A percentile compares a stretch with the other conserved stretches of the same genome.
These are phyloP conservation scores for Eupeodes corollae DNA, from an alignment of 1,140 invertebrate species.

Conservation along the genomic window DNA sequence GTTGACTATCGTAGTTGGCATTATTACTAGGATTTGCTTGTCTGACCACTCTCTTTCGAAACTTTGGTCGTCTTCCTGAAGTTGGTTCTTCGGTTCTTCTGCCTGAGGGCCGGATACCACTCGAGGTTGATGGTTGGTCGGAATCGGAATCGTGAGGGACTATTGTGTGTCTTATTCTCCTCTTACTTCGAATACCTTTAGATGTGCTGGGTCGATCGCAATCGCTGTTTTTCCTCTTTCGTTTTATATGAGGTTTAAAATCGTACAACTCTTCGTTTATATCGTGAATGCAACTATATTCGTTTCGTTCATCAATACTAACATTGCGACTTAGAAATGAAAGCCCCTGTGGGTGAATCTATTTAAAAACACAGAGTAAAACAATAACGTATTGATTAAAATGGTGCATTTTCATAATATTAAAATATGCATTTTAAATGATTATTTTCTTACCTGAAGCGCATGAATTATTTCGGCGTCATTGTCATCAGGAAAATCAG, in stretches of 20 bases:
- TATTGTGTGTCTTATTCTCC: not conserved
- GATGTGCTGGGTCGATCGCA: not conserved
- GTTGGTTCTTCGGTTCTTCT: not conserved
- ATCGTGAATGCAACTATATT: conserved; percentile 91
- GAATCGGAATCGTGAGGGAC: not conserved
- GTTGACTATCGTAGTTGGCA: too few relatives aligned
- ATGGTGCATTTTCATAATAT: too few relatives aligned
- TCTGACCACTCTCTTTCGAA: too few relatives aligned
- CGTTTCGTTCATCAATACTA: conserved; percentile 69
- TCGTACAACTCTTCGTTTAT: conserved; percentile 42
- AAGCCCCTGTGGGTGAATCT: conserved; percentile 86
- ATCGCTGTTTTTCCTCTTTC: conserved; percentile 19
- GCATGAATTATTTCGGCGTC: conserved; percentile 84
- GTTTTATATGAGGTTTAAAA: conserved; percentile 35
- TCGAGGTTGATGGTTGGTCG: not conserved
- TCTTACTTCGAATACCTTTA: too few relatives aligned
- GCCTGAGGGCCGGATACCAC: not conserved
- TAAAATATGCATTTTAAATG: too few relatives aligned
- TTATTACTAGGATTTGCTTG: too few relatives aligned
- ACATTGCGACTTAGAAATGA: conserved; percentile 79
- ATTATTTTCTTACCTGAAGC: conserved; percentile 60
- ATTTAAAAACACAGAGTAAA: conserved; percentile 6
- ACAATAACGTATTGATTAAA: not conserved
- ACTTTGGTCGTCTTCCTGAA: too few relatives aligned
- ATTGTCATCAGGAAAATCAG: conserved; percentile 75